Evolutionary conservation across 2,888 invertebrate genomes (phyloP).

Genomic region (Apotomis betuletana): DNA sequence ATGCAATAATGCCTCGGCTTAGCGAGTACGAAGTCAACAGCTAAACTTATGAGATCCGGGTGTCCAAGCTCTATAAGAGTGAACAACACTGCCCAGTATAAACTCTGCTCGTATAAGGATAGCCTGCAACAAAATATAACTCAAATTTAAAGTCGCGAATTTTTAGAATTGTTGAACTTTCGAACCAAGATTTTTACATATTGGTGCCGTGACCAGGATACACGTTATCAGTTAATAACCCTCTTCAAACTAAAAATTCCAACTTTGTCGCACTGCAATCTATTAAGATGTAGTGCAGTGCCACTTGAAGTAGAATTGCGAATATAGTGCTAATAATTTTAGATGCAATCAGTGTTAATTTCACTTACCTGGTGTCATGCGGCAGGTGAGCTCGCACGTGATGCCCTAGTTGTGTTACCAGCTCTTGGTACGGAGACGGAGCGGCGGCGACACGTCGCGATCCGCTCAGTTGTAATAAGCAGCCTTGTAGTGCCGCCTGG

Average conservation of each 20-base stretch:
- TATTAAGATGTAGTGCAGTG: no score
- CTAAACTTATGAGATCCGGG: slow-evolving; percentile 68
- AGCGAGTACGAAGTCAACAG: slow-evolving; percentile 68
- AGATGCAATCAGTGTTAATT: not conserved
- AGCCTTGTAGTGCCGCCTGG: slow-evolving; percentile 74
- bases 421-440: slow-evolving; percentile 58
- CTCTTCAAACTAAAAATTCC: no score
- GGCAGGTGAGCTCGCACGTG: slow-evolving; percentile 61
- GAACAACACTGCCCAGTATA: slow-evolving; percentile 77
- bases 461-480: slow-evolving; percentile 65
- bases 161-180: no score
- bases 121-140: slow-evolving; percentile 59
- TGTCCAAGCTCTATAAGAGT: slow-evolving; percentile 70
- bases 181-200: no score
- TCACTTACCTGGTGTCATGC: slow-evolving; percentile 57
- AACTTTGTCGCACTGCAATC: no score
- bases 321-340: no score
- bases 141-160: not conserved
- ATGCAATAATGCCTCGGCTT: slow-evolving; percentile 73
- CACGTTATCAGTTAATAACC: no score
- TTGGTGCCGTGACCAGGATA: no score
- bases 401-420: slow-evolving; percentile 60
- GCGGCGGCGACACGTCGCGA: slow-evolving; percentile 45
- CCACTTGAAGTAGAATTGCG: no score
- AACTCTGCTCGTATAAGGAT: slow-evolving; percentile 75